Conservation (phyloP, 1,140 invertebrate species). For the Papilio dardanus region DNA sequence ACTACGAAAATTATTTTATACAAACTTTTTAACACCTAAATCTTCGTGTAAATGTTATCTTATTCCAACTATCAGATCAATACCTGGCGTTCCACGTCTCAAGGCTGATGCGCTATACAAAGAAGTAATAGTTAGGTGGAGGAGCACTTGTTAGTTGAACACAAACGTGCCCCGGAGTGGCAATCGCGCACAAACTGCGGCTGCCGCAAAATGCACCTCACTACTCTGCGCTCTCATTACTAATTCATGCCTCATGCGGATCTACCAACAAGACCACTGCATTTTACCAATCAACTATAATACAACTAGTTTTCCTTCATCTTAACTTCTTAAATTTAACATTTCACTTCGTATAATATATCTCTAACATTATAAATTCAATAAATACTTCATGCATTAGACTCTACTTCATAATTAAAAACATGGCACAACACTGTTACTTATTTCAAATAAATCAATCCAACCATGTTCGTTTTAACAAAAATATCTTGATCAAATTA, state of each 20-base stretch:
- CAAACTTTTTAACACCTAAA: no score
- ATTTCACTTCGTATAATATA: constrained; percentile 17
- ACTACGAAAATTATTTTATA: no score
- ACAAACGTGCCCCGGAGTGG: constrained; percentile 47
- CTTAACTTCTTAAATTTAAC: constrained; percentile 40
- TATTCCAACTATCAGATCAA: constrained; percentile 9
- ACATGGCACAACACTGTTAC: not conserved
- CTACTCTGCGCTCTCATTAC: constrained; percentile 58
- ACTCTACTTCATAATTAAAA: not conserved
- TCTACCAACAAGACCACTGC: constrained; percentile 50
- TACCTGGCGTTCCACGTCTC: constrained; percentile 13
- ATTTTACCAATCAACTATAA: constrained; percentile 52
- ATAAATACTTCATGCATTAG: not conserved
- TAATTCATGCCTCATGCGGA: constrained; percentile 64
- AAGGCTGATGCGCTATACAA: constrained; percentile 37
- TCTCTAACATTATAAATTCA: not conserved
- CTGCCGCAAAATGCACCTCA: constrained; percentile 57
- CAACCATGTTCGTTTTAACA: not conserved
- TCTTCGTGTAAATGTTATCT: not conserved
- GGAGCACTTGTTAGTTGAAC: constrained; percentile 47
- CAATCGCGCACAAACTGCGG: constrained; percentile 48
- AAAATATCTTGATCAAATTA: not conserved
- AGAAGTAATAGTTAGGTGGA: constrained; percentile 41
- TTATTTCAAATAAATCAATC: not conserved
- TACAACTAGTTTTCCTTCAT: constrained; percentile 42